These are phyloP conservation scores for Ammospiza maritima DNA, from an alignment of 2,797 vertebrate species.

Conservation along the genomic window DNA sequence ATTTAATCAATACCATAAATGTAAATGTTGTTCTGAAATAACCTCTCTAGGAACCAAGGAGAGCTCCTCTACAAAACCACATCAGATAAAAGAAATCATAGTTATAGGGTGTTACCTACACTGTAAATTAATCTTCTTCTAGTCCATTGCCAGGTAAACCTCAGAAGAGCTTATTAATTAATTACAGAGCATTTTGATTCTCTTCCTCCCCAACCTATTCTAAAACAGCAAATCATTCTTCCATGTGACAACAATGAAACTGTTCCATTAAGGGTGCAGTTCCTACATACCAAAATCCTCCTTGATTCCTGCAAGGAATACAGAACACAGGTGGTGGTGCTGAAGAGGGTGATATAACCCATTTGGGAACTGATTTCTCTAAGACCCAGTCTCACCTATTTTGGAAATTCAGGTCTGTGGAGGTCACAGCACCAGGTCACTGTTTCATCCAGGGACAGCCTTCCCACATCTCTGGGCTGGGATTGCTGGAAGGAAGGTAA, in stretches of 20 bases:
- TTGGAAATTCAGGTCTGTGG: neutral
- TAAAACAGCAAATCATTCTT: constrained; percentile 2
- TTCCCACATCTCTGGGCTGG: neutral
- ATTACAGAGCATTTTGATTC: neutral
- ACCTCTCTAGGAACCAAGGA: neutral
- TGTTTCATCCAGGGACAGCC: neutral
- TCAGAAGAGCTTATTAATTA: constrained; percentile 6
- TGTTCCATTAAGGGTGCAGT: neutral
- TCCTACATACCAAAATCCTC: neutral
- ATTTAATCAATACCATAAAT: constrained; percentile 35
- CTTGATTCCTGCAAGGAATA: neutral
- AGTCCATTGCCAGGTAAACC: neutral
- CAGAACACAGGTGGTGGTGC: neutral
- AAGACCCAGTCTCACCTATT: neutral
- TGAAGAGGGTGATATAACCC: neutral
- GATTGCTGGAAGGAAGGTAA: neutral
- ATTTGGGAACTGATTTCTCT: neutral
- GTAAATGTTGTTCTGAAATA: constrained; percentile 7
- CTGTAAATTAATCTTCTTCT: neutral
- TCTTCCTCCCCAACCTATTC: neutral
- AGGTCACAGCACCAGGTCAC: neutral
- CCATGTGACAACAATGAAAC: neutral
- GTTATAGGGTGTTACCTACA: neutral
- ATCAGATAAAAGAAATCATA: neutral
- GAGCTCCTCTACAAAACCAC: neutral